Evolutionary conservation across 2,113 vertebrate genomes (phyloP).

Genomic region (Nycticebus coucang): DNA sequence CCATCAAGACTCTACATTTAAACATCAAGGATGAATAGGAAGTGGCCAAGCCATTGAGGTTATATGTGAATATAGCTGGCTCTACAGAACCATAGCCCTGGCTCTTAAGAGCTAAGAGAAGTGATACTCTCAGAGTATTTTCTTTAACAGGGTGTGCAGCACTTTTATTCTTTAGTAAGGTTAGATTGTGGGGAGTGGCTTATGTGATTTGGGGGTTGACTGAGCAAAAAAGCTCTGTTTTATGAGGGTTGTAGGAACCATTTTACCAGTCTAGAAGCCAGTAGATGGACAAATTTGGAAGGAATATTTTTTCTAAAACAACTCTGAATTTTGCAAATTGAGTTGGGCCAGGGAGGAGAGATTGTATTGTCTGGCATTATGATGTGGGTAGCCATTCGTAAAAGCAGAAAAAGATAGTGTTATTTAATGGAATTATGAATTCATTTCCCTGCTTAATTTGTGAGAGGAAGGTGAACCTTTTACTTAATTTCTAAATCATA

Average conservation of each 20-base stretch:
- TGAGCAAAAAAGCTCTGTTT: constrained; percentile 11
- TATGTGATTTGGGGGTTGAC: constrained; percentile 26
- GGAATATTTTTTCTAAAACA: constrained; percentile 30
- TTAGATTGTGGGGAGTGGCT: neutral
- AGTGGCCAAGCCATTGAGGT: constrained; percentile 57
- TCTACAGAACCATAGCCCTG: constrained; percentile 34
- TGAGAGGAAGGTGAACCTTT: constrained; percentile 19
- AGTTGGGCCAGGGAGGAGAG: neutral
- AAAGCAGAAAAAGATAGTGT: neutral
- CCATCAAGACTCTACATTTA: constrained; percentile 32
- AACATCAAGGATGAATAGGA: constrained; percentile 49
- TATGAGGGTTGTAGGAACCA: neutral
- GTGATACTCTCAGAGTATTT: constrained; percentile 58
- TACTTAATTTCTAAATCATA: neutral
- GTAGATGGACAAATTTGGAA: constrained; percentile 39
- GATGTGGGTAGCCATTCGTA: neutral
- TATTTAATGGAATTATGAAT: neutral
- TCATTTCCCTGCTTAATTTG: neutral
- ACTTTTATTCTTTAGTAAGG: constrained; percentile 31
- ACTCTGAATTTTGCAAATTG: neutral
- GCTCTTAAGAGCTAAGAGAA: constrained; percentile 62
- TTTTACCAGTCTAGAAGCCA: constrained; percentile 25
- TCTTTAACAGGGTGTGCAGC: neutral
- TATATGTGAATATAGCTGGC: constrained; percentile 53
- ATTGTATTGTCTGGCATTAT: constrained; percentile 8